These are phyloP conservation scores for Horisme vitalbata DNA, from an alignment of 2,888 invertebrate species.

Conservation along the genomic window DNA sequence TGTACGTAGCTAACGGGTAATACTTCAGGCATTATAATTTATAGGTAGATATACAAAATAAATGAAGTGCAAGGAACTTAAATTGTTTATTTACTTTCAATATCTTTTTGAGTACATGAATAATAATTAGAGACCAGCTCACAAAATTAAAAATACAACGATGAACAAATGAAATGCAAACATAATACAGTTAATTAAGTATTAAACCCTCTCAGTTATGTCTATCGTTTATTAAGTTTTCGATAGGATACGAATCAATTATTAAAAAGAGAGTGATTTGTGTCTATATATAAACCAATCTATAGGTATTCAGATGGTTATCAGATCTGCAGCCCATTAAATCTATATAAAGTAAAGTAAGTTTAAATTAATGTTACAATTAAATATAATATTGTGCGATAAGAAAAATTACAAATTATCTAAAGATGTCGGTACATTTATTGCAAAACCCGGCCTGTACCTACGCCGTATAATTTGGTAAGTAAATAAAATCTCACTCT, in stretches of 20 bases:
- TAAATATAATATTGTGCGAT: conserved; percentile 62
- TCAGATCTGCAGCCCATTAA: conserved; percentile 38
- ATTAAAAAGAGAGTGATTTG: conserved; percentile 12
- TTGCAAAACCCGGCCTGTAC: conserved; percentile 77
- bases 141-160: conserved; percentile 53
- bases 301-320: conserved; percentile 21
- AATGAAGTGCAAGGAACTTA: conserved; percentile 56
- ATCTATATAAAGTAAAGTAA: conserved; percentile 17
- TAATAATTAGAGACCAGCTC: conserved; percentile 81
- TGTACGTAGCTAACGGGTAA: conserved; percentile 22
- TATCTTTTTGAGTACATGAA: conserved; percentile 76
- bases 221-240: conserved; percentile 11
- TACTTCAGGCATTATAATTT: conserved; percentile 39
- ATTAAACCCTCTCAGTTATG: conserved; percentile 42
- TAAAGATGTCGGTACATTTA: conserved; percentile 52
- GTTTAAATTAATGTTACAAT: conserved; percentile 26
- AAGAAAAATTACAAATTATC: conserved; percentile 49
- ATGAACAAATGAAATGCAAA: conserved; percentile 72
- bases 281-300: neutral
- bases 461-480: conserved; percentile 41
- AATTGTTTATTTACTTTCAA: conserved; percentile 55
- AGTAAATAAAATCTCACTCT: conserved; percentile 52
- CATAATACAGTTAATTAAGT: conserved; percentile 64
- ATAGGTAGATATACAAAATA: conserved; percentile 41
- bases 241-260: conserved; percentile 9